Conservation (phyloP, 2,888 invertebrate species). For the Agrotis exclamationis region DNA sequence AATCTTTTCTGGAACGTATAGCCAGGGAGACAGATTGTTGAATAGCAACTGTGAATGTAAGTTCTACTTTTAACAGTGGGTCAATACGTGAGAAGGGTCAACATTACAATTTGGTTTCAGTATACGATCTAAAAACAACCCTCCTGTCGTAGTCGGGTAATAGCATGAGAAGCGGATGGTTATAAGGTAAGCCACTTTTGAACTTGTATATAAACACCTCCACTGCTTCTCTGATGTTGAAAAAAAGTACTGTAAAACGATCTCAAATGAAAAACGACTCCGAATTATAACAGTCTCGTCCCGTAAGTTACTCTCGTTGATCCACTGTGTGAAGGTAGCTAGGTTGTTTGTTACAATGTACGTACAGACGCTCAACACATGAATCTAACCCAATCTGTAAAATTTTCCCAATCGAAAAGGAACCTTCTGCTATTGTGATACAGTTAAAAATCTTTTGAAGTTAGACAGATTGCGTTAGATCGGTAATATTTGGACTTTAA, state of each 20-base stretch:
- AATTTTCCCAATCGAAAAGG: too few species aligned
- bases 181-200: not conserved
- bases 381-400: too few species aligned
- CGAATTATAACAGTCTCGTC: conserved; percentile 22
- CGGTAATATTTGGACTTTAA: not conserved
- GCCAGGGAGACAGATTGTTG: not conserved
- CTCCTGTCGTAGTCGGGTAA: too few species aligned
- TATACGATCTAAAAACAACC: too few species aligned
- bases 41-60: not conserved
- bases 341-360: not conserved
- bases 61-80: conserved; percentile 7
- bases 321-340: conserved; percentile 11
- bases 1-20: conserved; percentile 7
- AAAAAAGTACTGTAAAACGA: conserved; percentile 26
- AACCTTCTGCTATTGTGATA: too few species aligned
- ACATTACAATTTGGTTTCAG: not conserved
- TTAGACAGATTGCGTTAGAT: not conserved
- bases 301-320: too few species aligned
- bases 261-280: conserved; percentile 39
- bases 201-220: not conserved
- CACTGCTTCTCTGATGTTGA: not conserved
- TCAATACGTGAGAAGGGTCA: conserved; percentile 1
- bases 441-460: too few species aligned
- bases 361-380: not conserved
- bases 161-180: not conserved